A percentile compares a stretch with the other conserved stretches of the same genome.
Conservation (phyloP, 2,797 vertebrate species). For the Hyperoplus lanceolatus region DNA sequence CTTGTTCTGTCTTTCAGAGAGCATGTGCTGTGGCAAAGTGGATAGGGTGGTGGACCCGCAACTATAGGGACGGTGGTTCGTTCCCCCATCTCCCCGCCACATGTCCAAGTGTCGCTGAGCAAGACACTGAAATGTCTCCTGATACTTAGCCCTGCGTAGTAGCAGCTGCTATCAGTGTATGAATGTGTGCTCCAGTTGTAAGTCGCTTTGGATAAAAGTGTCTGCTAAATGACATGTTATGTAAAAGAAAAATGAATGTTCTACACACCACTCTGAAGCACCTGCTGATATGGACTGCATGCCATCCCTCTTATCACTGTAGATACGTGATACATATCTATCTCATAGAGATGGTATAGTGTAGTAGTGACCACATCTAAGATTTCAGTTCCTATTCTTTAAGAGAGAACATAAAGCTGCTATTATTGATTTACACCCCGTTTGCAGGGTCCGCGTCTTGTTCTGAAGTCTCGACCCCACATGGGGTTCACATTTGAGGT, state of each 20-base stretch:
- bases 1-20: slow-evolving; percentile 14
- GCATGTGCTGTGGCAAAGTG: not conserved
- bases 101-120: no score
- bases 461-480: slow-evolving; percentile 28
- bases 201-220: slow-evolving; percentile 29
- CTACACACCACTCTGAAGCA: slow-evolving; percentile 12
- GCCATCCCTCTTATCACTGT: slow-evolving; percentile 27
- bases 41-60: no score
- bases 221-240: not conserved
- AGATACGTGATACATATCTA: slow-evolving; percentile 1
- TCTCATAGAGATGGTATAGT: not conserved
- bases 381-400: slow-evolving; percentile 4
- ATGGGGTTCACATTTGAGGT: slow-evolving; percentile 29
- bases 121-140: no score
- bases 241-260: no score
- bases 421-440: slow-evolving; percentile 29
- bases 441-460: not conserved
- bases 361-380: not conserved
- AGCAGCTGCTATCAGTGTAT: no score
- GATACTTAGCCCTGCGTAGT: no score
- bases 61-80: no score
- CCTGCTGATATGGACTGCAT: not conserved
- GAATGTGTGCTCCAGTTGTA: no score
- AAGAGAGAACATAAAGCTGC: not conserved
- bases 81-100: no score